Evolutionary conservation across 2,888 invertebrate genomes (phyloP).

Genomic region (Abrostola tripartita): DNA sequence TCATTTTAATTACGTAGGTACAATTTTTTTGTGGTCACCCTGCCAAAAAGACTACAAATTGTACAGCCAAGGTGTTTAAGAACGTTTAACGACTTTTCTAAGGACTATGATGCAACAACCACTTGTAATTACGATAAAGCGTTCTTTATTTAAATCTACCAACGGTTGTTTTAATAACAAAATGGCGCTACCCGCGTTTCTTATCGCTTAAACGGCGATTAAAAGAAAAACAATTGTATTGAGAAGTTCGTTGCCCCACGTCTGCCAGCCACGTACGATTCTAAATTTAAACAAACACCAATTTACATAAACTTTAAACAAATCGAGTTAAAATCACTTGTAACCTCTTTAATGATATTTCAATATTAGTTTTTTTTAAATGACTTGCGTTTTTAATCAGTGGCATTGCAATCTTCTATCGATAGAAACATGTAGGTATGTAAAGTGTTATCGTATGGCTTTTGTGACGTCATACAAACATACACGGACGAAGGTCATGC

Average conservation of each 20-base stretch:
- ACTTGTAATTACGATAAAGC: slow-evolving; percentile 13
- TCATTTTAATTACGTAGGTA: neutral
- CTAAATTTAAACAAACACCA: slow-evolving; percentile 30
- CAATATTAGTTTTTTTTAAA: neutral
- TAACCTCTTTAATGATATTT: slow-evolving; percentile 15
- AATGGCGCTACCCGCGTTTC: slow-evolving; percentile 28
- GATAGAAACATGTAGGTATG: slow-evolving; percentile 33
- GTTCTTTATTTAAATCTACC: slow-evolving; percentile 31
- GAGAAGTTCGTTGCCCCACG: slow-evolving; percentile 45
- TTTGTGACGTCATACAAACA: slow-evolving; percentile 37
- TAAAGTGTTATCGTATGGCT: slow-evolving; percentile 35
- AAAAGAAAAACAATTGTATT: slow-evolving; percentile 39
- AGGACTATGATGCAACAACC: neutral
- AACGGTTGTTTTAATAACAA: slow-evolving; percentile 44
- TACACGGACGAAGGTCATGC: slow-evolving; percentile 42
- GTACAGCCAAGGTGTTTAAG: neutral
- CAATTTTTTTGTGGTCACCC: neutral
- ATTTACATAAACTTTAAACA: slow-evolving; percentile 46
- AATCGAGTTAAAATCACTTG: slow-evolving; percentile 31
- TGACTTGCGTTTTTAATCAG: slow-evolving; percentile 11
- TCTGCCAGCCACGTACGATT: slow-evolving; percentile 24
- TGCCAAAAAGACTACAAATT: neutral
- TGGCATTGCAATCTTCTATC: slow-evolving; percentile 26
- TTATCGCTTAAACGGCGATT: slow-evolving; percentile 42
- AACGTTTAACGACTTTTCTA: neutral